Base-by-base conservation (phyloP, 2,113 vertebrate genomes). In the Cyphomyrus discorhynchus region DNA sequence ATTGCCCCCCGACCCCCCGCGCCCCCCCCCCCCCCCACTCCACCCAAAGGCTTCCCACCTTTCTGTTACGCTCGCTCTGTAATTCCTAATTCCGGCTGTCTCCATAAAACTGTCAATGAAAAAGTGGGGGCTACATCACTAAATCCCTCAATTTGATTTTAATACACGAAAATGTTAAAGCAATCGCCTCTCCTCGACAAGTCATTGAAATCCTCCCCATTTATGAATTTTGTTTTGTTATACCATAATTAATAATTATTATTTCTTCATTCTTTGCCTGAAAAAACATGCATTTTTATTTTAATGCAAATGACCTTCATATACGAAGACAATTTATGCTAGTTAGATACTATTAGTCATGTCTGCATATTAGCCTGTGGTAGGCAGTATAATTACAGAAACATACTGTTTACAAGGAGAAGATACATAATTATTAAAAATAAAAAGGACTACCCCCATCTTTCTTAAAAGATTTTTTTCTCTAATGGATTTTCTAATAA, bases 311-410 rank as follows among this genome's bases (percentile, higher is more conserved):
- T 89, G 88, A 89, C 88, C 88, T 89, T 89, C 88, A 80, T 31
- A 52, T 66, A 35, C 24, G 39, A 80, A 94, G 96, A 96, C 94
- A 96, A 97, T 98, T 98, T 97, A 98, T 97, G 96, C 98, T 97
- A 35, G 98, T 99, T 97, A 97, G 97, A 96, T 96, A 95, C 95
- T 97, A 97, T 97, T 97, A 96, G 94, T 94, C 96, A 94, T 97
- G 95, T 94, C 90, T 96, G 96, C 97, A 96, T 97, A 98, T 98
- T 98, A 98, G 96, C 95, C 96, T 94, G 95, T 96, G 95, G 94
- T 93, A 93, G 94, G 93, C 91, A 27, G 93, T 96, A 97, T 96
- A 97, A 97, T 97, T 94, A 90, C 83, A 21, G 92, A 94, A 97
- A 95, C 96, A 95, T 96, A 91, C 95, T 95, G 95, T 96, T 96